These are phyloP conservation scores for Maconellicoccus hirsutus DNA, from an alignment of 1,140 invertebrate species.

Conservation along the genomic window DNA sequence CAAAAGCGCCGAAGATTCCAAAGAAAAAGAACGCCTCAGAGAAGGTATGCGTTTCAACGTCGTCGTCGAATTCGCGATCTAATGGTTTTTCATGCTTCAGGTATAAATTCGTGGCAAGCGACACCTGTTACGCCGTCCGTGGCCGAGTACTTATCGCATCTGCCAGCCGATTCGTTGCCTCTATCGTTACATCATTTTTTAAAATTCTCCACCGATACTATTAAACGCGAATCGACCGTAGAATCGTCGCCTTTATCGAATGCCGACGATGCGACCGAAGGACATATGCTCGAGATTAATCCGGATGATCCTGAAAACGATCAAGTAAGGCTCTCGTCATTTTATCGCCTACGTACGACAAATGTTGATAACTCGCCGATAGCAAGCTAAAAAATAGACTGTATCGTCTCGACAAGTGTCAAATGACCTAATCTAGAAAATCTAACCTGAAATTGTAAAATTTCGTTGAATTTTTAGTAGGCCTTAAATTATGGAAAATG, in stretches of 20 bases:
- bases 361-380: no score
- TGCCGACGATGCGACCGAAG: neutral
- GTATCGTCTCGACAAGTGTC: no score
- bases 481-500: no score
- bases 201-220: constrained; percentile 66
- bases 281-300: constrained; percentile 7
- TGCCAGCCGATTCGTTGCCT: constrained; percentile 40
- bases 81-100: neutral
- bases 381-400: no score
- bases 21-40: constrained; percentile 30
- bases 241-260: constrained; percentile 17
- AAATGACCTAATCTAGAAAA: no score
- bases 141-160: constrained; percentile 67
- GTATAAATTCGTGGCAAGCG: constrained; percentile 46
- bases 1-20: constrained; percentile 32
- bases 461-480: no score
- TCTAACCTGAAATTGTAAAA: no score
- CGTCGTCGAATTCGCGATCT: neutral
- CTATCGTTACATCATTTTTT: constrained; percentile 70
- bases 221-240: constrained; percentile 48
- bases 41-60: constrained; percentile 18
- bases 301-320: constrained; percentile 14
- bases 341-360: no score
- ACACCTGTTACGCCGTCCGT: constrained; percentile 57
- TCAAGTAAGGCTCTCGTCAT: neutral